phyloP scores from a whole-genome alignment of 1,140 invertebrate species.

The Heliconius himera region DNA sequence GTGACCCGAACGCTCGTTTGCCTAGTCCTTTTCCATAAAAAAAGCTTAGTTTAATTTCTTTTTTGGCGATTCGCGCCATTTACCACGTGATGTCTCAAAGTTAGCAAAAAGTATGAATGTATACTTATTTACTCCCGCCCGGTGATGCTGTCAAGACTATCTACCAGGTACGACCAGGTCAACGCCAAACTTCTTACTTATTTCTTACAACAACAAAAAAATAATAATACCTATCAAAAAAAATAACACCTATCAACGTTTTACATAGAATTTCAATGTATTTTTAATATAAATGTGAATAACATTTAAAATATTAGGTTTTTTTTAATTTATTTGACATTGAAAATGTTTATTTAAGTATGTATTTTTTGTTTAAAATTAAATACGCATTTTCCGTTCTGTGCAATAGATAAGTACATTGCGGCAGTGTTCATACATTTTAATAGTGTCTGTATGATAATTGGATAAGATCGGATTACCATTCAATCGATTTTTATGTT shows the following conservation, averaged over 20 bases:
- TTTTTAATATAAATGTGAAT: neutral
- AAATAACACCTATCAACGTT: neutral
- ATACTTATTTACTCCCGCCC: no score
- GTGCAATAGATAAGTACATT: neutral
- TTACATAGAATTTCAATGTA: neutral
- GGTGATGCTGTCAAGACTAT: no score
- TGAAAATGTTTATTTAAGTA: neutral
- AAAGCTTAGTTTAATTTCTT: no score
- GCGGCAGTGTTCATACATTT: neutral
- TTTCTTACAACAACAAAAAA: no score
- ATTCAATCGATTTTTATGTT: neutral
- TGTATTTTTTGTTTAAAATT: neutral
- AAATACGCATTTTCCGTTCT: neutral
- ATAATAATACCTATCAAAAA: no score
- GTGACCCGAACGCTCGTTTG: no score
- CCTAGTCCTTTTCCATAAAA: no score
- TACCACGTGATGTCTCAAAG: no score
- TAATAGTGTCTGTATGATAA: constrained; percentile 2
- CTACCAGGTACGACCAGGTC: no score
- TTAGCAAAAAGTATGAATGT: no score
- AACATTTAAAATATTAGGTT: neutral
- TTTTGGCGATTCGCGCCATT: no score
- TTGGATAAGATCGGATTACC: neutral
- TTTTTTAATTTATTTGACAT: neutral
- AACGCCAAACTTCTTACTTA: no score